Evolutionary conservation across 2,797 vertebrate species (phyloP).

Genomic region (Synanceia verrucosa): DNA sequence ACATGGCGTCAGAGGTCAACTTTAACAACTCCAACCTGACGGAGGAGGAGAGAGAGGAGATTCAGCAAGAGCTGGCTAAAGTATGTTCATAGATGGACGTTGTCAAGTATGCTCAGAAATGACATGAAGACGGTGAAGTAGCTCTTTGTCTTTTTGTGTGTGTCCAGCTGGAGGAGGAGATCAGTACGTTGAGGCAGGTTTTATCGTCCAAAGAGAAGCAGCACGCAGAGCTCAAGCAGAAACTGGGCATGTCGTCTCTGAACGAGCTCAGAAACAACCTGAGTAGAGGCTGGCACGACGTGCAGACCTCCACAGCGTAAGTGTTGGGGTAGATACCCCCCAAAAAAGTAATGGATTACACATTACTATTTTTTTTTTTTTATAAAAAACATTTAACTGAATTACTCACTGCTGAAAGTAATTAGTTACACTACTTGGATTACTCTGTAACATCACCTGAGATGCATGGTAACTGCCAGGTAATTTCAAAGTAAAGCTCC

Average conservation of each 20-base stretch:
- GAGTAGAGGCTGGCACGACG: constrained; percentile 92
- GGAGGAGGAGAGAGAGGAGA: constrained; percentile 93
- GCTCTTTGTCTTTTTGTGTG: constrained; percentile 17
- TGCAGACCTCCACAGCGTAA: constrained; percentile 94
- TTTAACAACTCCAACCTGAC: constrained; percentile 84
- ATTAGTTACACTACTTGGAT: no score
- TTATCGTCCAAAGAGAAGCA: constrained; percentile 94
- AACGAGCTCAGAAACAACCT: constrained; percentile 93
- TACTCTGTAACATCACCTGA: no score
- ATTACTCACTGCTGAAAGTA: no score
- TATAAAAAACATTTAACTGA: no score
- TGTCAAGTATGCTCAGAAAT: background rate
- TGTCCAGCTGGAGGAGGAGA: constrained; percentile 95
- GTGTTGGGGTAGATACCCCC: no score
- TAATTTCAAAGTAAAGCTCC: no score
- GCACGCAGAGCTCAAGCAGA: constrained; percentile 92
- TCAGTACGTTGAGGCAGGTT: constrained; percentile 93
- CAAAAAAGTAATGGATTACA: no score
- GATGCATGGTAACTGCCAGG: no score
- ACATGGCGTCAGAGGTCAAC: constrained; percentile 86
- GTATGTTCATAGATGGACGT: constrained; percentile 69
- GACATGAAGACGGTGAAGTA: background rate
- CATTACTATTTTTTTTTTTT: no score
- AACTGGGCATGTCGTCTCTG: constrained; percentile 90
- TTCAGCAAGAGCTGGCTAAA: constrained; percentile 89